phyloP scores from a whole-genome alignment of 2,888 invertebrate genomes.

The Therioaphis trifolii region DNA sequence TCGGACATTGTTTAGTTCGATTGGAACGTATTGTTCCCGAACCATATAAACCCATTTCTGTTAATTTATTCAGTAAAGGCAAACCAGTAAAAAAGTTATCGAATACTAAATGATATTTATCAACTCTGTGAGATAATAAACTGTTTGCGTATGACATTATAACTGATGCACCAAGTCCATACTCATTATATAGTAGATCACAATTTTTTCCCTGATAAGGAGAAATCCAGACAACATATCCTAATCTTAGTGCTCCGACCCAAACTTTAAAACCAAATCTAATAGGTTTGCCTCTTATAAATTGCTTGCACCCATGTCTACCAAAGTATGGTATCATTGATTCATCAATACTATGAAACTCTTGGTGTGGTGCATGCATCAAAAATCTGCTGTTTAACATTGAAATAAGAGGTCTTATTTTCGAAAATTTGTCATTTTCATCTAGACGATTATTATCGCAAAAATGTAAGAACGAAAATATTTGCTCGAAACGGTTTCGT shows the following conservation, averaged over 20 bases:
- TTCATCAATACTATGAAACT: slow-evolving; percentile 50
- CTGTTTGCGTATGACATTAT: slow-evolving; percentile 6
- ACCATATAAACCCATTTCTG: slow-evolving; percentile 45
- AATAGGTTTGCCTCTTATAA: slow-evolving; percentile 65
- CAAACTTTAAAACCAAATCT: slow-evolving; percentile 65
- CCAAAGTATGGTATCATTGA: slow-evolving; percentile 59
- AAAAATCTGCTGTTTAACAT: neutral
- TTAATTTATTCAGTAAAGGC: slow-evolving; percentile 34
- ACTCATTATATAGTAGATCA: slow-evolving; percentile 8
- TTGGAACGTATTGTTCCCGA: slow-evolving; percentile 55
- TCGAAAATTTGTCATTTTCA: neutral
- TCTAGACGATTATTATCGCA: neutral
- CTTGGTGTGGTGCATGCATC: slow-evolving; percentile 2
- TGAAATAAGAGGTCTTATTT: neutral
- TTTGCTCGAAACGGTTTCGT: slow-evolving; percentile 13
- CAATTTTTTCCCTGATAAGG: slow-evolving; percentile 3
- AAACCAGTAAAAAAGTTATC: slow-evolving; percentile 53
- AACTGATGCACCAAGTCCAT: slow-evolving; percentile 13
- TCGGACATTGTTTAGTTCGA: slow-evolving; percentile 12
- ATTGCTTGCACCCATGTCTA: no score
- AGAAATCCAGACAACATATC: slow-evolving; percentile 12
- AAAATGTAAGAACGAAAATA: slow-evolving; percentile 17
- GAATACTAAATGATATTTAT: slow-evolving; percentile 29
- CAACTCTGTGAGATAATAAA: neutral
- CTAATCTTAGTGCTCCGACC: slow-evolving; percentile 35